Evolutionary conservation across 1,140 invertebrate species (phyloP).

Genomic region (Cotesia glomerata): DNA sequence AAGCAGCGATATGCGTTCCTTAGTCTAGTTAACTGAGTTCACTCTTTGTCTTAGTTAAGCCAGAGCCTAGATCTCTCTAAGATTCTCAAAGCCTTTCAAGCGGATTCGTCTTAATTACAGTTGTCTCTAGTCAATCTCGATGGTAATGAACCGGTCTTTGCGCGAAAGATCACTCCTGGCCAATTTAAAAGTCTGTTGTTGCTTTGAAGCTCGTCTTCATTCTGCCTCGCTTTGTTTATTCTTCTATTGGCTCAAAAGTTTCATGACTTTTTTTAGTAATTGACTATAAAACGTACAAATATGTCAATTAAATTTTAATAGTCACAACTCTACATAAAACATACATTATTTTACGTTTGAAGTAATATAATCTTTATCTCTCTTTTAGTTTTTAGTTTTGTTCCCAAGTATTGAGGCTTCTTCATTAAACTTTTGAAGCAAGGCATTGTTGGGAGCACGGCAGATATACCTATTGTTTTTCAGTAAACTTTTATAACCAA

Average conservation of each 20-base stretch:
- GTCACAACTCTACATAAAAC: too few relatives aligned
- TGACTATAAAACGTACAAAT: too few relatives aligned
- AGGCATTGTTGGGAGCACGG: too few relatives aligned
- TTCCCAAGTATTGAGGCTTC: too few relatives aligned
- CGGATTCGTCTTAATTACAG: slow-evolving; percentile 61
- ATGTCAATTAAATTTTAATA: too few relatives aligned
- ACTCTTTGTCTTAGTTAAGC: slow-evolving; percentile 28
- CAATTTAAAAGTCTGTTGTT: slow-evolving; percentile 20
- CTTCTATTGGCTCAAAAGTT: too few relatives aligned
- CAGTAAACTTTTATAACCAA: neutral
- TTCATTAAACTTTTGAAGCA: too few relatives aligned
- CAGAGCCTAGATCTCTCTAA: slow-evolving; percentile 31
- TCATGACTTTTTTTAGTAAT: too few relatives aligned
- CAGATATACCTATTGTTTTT: too few relatives aligned
- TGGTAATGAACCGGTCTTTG: slow-evolving; percentile 58
- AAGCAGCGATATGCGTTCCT: slow-evolving; percentile 47
- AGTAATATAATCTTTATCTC: too few relatives aligned
- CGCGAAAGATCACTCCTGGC: slow-evolving; percentile 1
- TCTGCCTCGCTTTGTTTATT: neutral
- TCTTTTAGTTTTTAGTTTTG: too few relatives aligned
- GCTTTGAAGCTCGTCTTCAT: neutral
- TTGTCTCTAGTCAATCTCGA: slow-evolving; percentile 64
- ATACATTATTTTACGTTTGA: too few relatives aligned
- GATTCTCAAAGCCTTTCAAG: slow-evolving; percentile 52
- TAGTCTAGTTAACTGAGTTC: slow-evolving; percentile 43